These are phyloP conservation scores for Pseudocheirus occidentalis DNA, from an alignment of 2,797 vertebrate species.

Conservation along the genomic window DNA sequence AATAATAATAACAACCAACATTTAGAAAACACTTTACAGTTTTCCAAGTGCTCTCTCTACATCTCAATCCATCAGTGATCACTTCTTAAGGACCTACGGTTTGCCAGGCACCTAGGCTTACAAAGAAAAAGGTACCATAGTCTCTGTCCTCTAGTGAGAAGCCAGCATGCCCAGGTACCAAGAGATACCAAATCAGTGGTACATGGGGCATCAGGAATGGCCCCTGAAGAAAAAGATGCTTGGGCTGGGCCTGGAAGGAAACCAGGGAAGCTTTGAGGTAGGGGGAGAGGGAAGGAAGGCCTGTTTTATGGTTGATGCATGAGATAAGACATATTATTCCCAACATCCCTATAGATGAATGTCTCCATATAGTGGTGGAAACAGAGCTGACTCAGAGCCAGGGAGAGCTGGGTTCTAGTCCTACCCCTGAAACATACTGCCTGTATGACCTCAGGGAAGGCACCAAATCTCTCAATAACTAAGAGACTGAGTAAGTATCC, in stretches of 20 bases:
- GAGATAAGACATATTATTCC: not conserved
- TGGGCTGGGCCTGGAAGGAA: not conserved
- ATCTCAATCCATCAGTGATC: not conserved
- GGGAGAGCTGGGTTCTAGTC: not conserved
- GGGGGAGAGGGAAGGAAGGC: not conserved
- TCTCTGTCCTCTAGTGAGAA: not conserved
- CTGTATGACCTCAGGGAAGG: not conserved
- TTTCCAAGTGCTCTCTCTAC: not conserved
- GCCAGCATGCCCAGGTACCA: not conserved
- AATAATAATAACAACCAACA: not conserved
- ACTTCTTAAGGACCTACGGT: not conserved
- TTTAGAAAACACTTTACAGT: not conserved
- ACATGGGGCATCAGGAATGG: not conserved
- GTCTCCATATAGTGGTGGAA: not conserved
- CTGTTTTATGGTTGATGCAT: not conserved
- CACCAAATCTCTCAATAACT: not conserved
- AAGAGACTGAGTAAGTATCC: not conserved
- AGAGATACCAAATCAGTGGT: not conserved
- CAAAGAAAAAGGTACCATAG: not conserved
- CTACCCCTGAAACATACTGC: not conserved
- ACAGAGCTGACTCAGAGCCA: not conserved
- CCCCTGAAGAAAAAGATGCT: not conserved
- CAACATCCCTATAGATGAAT: not conserved
- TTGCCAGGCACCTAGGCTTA: not conserved
- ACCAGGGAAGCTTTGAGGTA: not conserved